phyloP scores from a whole-genome alignment of 2,113 vertebrate genomes.

The Camelus bactrianus region DNA sequence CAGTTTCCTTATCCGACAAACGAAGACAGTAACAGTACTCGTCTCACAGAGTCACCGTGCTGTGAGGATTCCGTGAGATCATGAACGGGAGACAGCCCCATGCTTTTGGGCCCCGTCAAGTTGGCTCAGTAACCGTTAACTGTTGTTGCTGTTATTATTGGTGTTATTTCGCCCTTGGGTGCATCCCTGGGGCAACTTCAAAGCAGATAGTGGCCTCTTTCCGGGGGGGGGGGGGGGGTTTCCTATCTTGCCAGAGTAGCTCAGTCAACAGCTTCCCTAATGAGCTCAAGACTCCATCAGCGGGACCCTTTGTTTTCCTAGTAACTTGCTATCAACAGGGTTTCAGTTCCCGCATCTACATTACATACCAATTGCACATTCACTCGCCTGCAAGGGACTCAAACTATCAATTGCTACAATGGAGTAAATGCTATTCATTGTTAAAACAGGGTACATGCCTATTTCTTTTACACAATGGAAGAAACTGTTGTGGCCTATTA shows the following conservation, averaged over 20 bases:
- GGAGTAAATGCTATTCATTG: conserved; percentile 68
- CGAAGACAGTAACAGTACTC: not conserved
- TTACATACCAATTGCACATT: conserved; percentile 57
- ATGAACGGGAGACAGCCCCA: not conserved
- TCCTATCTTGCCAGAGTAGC: conserved; percentile 57
- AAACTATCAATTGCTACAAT: conserved; percentile 60
- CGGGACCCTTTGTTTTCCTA: conserved; percentile 58
- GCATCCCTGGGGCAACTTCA: conserved; percentile 63
- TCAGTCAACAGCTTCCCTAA: conserved; percentile 75
- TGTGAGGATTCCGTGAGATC: not conserved
- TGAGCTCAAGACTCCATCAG: conserved; percentile 64
- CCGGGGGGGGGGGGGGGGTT: not conserved
- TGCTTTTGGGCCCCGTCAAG: not conserved
- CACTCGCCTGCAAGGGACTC: conserved; percentile 44
- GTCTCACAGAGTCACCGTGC: not conserved
- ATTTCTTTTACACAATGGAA: conserved; percentile 76
- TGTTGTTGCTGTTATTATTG: conserved; percentile 49
- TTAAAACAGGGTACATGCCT: conserved; percentile 75
- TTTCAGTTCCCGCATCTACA: conserved; percentile 56
- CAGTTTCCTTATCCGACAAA: not conserved
- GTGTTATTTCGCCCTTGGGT: conserved; percentile 48
- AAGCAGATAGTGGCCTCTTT: conserved; percentile 74
- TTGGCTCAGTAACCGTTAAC: conserved; percentile 35
- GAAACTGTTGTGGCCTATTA: conserved; percentile 74
- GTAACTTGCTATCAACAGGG: conserved; percentile 61